Evolutionary conservation across 2,888 invertebrate genomes (phyloP), one percentile per base, ranked within the genome.

Genomic region (Deilephila elpenor): DNA sequence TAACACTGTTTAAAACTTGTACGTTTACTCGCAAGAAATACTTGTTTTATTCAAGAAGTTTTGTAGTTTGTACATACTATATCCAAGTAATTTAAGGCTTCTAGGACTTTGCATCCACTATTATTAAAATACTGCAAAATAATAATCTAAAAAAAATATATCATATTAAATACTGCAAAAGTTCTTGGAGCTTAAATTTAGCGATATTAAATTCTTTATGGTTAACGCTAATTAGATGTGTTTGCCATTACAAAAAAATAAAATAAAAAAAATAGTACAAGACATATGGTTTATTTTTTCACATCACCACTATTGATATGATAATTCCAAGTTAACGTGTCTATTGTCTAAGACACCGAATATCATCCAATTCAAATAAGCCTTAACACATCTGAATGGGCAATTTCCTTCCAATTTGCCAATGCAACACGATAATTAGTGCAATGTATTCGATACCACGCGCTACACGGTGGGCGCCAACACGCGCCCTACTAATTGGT

Each of bases 401-500:
- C 34, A 51, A 17, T 64, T 37, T 64, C 20, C 64, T 53, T n/a
- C 25, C 56, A 56, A 67, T 59, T 61, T 67, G 67, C 37, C 72
- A 29, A 67, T 67, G 64, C 59, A 73, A 67, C 74, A 64, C 29
- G 53, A 76, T 80, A 79, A 82, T 81, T 78, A 78, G 71, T 71
- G 76, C 56, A 74, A 76, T 76, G 72, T 77, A 78, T 80, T 76
- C 77, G 34, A 59, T 71, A 70, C 70, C 78, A 78, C 76, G 78
- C 51, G 76, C 74, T 74, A 74, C 78, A 71, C 70, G 77, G 75
- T 79, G 80, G 80, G 77, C 79, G 80, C 80, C 80, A 80, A 74
- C 77, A 75, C 75, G 75, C 73, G 74, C 37, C 29, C 71, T 62
- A 74, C 77, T 80, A 80, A 80, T 80, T 78, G 80, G 75, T 72